These are phyloP conservation scores for Lepilemur septentrionalis DNA, from an alignment of 2,797 vertebrate species.

Conservation along the genomic window DNA sequence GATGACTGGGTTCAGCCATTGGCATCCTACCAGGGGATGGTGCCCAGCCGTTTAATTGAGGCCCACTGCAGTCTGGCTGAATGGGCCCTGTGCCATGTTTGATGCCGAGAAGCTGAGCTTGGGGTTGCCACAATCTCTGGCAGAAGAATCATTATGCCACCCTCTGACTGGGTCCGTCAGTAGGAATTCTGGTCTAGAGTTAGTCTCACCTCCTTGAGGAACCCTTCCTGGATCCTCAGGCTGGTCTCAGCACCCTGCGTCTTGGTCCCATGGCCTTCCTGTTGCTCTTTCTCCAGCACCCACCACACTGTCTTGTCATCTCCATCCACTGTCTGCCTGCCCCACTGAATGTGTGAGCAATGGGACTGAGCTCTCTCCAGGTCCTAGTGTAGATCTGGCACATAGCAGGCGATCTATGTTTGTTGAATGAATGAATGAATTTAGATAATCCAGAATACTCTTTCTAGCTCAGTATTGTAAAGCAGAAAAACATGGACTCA, in stretches of 20 bases:
- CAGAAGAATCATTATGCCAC: not conserved
- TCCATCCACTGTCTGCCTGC: not conserved
- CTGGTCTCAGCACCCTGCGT: not conserved
- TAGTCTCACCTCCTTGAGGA: not conserved
- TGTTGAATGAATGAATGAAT: not conserved
- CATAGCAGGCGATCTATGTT: not conserved
- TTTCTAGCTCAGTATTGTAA: not conserved
- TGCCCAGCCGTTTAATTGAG: not conserved
- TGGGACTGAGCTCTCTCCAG: not conserved
- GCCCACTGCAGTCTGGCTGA: not conserved
- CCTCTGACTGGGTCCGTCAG: not conserved
- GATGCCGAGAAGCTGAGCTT: not conserved
- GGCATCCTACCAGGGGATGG: fast-evolving
- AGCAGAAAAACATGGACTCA: not conserved
- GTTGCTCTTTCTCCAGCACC: not conserved
- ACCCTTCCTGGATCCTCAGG: not conserved
- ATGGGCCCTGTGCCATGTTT: not conserved
- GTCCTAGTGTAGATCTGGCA: not conserved
- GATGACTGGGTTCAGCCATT: not conserved
- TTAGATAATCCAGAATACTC: not conserved
- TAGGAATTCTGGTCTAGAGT: not conserved
- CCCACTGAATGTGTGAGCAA: not conserved
- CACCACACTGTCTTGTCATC: not conserved
- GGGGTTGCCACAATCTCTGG: not conserved
- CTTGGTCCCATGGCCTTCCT: not conserved